Conservation (phyloP, 2,888 invertebrate genomes). For the Parnassius apollo region DNA sequence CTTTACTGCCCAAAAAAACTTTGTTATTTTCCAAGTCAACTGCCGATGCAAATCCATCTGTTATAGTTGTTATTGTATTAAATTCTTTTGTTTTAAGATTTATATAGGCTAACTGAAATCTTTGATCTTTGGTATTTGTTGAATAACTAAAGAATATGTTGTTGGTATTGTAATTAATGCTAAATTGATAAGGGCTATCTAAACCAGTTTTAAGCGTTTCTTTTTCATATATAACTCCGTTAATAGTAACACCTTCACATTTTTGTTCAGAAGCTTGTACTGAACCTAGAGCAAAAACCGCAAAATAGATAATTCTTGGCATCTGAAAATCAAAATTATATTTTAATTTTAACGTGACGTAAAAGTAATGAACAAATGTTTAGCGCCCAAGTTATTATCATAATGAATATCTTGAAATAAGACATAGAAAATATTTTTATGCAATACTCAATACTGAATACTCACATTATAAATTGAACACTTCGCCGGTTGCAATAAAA, state of each 20-base stretch:
- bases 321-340: constrained; percentile 29
- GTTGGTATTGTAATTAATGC: constrained; percentile 57
- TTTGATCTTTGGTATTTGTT: constrained; percentile 27
- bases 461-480: constrained; percentile 18
- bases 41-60: constrained; percentile 55
- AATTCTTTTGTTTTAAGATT: constrained; percentile 51
- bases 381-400: not conserved
- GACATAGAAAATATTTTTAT: not conserved
- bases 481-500: constrained; percentile 9
- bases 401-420: not conserved
- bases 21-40: constrained; percentile 46
- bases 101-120: constrained; percentile 49
- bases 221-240: constrained; percentile 35
- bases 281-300: constrained; percentile 23
- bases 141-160: constrained; percentile 58
- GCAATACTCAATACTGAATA: not conserved
- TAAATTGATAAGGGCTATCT: constrained; percentile 55
- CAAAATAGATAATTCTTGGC: constrained; percentile 28
- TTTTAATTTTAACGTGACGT: no score
- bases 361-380: not conserved
- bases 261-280: constrained; percentile 30
- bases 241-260: constrained; percentile 36
- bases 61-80: constrained; percentile 44
- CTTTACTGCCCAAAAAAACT: constrained; percentile 57
- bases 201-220: constrained; percentile 43